Conservation (phyloP, 2,113 vertebrate genomes). For the Glaucomys volans region DNA sequence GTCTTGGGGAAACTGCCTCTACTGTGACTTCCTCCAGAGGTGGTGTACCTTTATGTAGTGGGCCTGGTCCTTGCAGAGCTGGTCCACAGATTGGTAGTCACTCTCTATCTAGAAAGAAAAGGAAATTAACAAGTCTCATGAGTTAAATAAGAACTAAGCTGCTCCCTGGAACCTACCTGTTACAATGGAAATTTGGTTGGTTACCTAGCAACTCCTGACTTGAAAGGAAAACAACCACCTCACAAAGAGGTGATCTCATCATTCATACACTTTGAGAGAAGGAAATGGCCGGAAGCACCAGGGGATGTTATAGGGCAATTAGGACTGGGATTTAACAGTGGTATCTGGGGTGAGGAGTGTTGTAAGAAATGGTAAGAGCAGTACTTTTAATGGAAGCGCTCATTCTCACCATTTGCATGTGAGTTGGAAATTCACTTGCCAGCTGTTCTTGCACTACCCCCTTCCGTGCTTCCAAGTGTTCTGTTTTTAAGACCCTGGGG, state of each 20-base stretch:
- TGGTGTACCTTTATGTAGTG: slow-evolving; percentile 71
- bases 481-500: not conserved
- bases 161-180: not conserved
- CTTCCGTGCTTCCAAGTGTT: not conserved
- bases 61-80: slow-evolving; percentile 71
- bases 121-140: not conserved
- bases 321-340: not conserved
- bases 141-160: slow-evolving; percentile 9
- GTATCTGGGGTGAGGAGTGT: not conserved
- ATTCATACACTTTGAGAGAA: not conserved
- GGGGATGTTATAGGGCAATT: not conserved
- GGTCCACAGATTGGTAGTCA: slow-evolving; percentile 52
- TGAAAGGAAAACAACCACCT: not conserved
- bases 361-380: not conserved
- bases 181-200: not conserved
- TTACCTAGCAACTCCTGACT: slow-evolving; percentile 59
- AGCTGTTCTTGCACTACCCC: not conserved
- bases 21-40: not conserved
- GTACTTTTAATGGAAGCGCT: not conserved
- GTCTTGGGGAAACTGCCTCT: not conserved
- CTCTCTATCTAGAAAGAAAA: slow-evolving; percentile 63
- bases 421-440: not conserved
- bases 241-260: slow-evolving; percentile 31
- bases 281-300: not conserved
- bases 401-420: not conserved